Evolutionary conservation across 2,888 invertebrate genomes (phyloP), one percentile per base, ranked within the genome.

Genomic region (Nephrotoma flavescens): DNA sequence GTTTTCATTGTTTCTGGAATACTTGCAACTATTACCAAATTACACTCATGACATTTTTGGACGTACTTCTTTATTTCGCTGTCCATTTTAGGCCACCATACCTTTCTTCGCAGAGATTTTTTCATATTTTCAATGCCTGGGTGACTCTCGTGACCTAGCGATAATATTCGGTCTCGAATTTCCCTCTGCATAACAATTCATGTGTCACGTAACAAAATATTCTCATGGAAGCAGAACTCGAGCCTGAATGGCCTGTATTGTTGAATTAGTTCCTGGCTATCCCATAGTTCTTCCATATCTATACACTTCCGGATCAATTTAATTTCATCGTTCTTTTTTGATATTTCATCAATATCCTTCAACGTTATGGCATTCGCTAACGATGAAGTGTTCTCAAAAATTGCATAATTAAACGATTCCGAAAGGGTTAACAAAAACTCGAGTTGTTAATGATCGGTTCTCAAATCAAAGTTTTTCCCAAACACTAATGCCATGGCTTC

Each of bases 291-390:
- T n/a, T 45, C 12, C 1, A 4, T 12, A 45, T 45, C 45, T 11
- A 45, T n/a, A 45, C 45, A 45, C 12, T 45, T 45, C 45, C 45
- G 11, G 1, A 45, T 45, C 9, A 45, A 45, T 45, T 45, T 45
- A 45, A 45, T 45, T 45, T 45, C 45, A 0, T 45, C 45, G 45
- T 45, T 2, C 11, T 45, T 11, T 45, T 7, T 45, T 45, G 11
- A 45, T 45, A 45, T 0, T 7, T 3, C 4, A 6, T 0, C 4
- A 45, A 7, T 45, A 7, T 45, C 9, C 0, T 2, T 7, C 3
- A 42, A 2, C 0, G 1, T 2, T 42, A 42, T 42, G 1, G 1
- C 3, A 0, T 0, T 0, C 42, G 1, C 0, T 2, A 0, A 2
- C 31, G 31, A 31, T 31, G 2, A 2, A 1, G 31, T 0, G 2